These are phyloP conservation scores for Heterotis niloticus DNA, from an alignment of 2,113 vertebrate genomes.

Conservation along the genomic window DNA sequence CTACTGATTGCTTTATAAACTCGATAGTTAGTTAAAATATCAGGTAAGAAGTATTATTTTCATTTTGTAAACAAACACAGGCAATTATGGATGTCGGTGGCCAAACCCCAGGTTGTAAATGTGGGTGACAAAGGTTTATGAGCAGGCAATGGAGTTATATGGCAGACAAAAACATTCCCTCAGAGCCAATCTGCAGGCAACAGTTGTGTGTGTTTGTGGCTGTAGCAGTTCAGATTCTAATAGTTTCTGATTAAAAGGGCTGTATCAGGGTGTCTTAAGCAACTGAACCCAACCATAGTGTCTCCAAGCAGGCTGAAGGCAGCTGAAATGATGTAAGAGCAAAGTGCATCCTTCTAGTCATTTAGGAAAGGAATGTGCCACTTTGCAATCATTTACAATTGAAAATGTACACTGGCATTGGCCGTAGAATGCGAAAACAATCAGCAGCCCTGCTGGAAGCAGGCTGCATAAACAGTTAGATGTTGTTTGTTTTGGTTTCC, in stretches of 20 bases:
- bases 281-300: not conserved
- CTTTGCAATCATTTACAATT: not conserved
- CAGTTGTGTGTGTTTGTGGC: not conserved
- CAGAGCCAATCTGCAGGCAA: not conserved
- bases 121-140: not conserved
- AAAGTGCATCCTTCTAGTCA: not conserved
- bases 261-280: not conserved
- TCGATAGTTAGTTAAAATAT: too few species aligned
- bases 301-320: constrained; percentile 13
- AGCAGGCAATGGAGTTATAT: not conserved
- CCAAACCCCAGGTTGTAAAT: too few species aligned
- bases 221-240: too few species aligned
- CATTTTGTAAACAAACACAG: too few species aligned
- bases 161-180: not conserved
- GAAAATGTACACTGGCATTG: not conserved
- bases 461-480: constrained; percentile 2
- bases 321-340: not conserved
- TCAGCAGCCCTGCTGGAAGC: not conserved
- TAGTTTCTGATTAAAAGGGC: too few species aligned
- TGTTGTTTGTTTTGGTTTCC: constrained; percentile 12
- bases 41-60: too few species aligned
- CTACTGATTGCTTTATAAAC: too few species aligned
- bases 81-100: not conserved
- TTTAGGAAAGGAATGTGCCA: not conserved
- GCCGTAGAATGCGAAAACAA: not conserved